Conservation (phyloP, 2,113 vertebrate species). For the Sapajus apella region DNA sequence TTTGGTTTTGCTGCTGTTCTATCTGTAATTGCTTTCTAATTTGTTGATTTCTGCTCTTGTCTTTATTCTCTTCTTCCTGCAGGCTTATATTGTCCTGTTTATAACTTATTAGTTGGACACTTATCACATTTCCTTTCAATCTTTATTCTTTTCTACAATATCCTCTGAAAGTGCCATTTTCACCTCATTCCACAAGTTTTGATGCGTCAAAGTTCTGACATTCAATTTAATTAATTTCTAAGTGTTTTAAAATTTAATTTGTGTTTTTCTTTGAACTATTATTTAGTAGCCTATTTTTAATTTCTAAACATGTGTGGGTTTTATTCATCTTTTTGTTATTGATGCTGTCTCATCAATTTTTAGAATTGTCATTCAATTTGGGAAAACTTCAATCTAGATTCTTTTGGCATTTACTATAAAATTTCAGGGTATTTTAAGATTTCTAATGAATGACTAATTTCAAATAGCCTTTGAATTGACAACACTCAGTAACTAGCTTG, state of each 20-base stretch:
- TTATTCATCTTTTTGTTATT: not conserved
- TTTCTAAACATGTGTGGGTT: not conserved
- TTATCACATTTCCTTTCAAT: not conserved
- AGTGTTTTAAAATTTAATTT: not conserved
- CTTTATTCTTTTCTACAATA: not conserved
- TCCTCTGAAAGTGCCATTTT: not conserved
- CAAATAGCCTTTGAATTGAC: not conserved
- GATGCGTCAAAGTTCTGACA: not conserved
- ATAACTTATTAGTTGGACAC: not conserved
- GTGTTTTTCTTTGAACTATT: not conserved
- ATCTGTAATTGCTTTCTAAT: not conserved
- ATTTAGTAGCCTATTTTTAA: constrained; percentile 29
- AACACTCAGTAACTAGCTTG: not conserved
- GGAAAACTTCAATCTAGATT: not conserved
- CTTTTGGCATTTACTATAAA: not conserved
- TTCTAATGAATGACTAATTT: not conserved
- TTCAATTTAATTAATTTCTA: not conserved
- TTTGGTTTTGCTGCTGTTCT: not conserved
- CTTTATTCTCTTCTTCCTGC: not conserved
- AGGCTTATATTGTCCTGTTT: not conserved
- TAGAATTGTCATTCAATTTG: not conserved
- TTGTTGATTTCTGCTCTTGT: not conserved
- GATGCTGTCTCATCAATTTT: not conserved
- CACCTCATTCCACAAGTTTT: not conserved
- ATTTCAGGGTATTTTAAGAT: not conserved